These are phyloP conservation scores for Galleria mellonella DNA, from an alignment of 1,140 invertebrate species.

Conservation along the genomic window DNA sequence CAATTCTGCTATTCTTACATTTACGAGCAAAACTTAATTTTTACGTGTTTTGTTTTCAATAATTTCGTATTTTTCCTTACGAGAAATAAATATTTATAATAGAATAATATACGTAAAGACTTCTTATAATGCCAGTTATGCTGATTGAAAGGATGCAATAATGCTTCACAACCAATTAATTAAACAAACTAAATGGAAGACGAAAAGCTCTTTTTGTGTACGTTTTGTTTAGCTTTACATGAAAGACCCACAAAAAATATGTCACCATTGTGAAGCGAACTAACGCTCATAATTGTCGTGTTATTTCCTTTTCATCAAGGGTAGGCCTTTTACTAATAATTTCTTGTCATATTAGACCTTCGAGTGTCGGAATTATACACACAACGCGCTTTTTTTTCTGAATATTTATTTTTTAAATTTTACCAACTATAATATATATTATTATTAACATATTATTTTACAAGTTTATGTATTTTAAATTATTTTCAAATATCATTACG, in stretches of 20 bases:
- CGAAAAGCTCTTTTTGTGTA: constrained; percentile 12
- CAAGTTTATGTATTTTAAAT: no score
- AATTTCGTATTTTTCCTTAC: no score
- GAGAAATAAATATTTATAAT: no score
- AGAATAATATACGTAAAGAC: neutral
- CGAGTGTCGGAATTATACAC: constrained; percentile 21
- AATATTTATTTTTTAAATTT: no score
- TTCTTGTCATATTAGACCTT: constrained; percentile 37
- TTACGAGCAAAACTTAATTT: no score
- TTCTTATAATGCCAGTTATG: no score
- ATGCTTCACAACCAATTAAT: constrained; percentile 24
- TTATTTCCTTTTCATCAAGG: constrained; percentile 54
- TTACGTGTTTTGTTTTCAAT: no score
- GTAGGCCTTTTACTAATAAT: constrained; percentile 35
- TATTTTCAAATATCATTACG: no score
- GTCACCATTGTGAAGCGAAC: constrained; percentile 39
- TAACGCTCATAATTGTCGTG: constrained; percentile 49
- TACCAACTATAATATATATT: no score
- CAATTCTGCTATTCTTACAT: no score
- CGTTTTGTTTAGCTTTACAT: constrained; percentile 30
- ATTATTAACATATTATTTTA: no score
- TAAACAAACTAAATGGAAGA: constrained; percentile 23
- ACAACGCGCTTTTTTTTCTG: constrained; percentile 19
- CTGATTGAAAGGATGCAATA: neutral
- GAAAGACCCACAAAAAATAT: constrained; percentile 40